phyloP scores from a whole-genome alignment of 2,797 vertebrate genomes.

The Gallinago nigripennis region DNA sequence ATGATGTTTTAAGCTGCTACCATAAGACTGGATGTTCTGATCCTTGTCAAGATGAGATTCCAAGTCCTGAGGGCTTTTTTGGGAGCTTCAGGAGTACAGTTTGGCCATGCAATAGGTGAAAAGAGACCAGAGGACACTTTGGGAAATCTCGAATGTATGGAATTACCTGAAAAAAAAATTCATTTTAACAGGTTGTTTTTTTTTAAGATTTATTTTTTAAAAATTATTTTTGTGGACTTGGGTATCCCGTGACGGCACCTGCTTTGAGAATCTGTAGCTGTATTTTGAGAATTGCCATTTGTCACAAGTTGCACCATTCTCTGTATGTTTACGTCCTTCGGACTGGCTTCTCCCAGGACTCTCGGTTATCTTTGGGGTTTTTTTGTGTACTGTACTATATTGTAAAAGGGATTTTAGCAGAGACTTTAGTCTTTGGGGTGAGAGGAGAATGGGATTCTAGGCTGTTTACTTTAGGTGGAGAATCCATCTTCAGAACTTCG shows the following conservation, averaged over 20 bases:
- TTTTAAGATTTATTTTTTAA: slow-evolving; percentile 90
- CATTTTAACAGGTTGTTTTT: slow-evolving; percentile 89
- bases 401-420: slow-evolving; percentile 99
- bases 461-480: slow-evolving; percentile 97
- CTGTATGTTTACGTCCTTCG: slow-evolving; percentile 95
- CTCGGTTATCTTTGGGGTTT: slow-evolving; percentile 78
- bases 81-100: slow-evolving; percentile 74
- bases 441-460: slow-evolving; percentile 87
- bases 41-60: slow-evolving; percentile 82
- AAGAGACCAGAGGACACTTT: slow-evolving; percentile 80
- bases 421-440: slow-evolving; percentile 93
- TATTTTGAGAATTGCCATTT: slow-evolving; percentile 90
- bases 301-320: slow-evolving; percentile 93
- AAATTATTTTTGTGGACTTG: slow-evolving; percentile 89
- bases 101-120: slow-evolving; percentile 82
- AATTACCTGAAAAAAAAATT: slow-evolving; percentile 86
- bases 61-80: slow-evolving; percentile 77
- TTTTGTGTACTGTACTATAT: slow-evolving; percentile 96
- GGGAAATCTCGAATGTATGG: slow-evolving; percentile 94
- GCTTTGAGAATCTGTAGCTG: slow-evolving; percentile 88
- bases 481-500: slow-evolving; percentile 87
- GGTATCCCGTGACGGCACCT: slow-evolving; percentile 84
- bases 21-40: slow-evolving; percentile 76
- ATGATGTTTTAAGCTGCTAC: slow-evolving; percentile 97
- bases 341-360: slow-evolving; percentile 90